Conservation (phyloP, 2,797 vertebrate species). For the Acanthurus lineatus region DNA sequence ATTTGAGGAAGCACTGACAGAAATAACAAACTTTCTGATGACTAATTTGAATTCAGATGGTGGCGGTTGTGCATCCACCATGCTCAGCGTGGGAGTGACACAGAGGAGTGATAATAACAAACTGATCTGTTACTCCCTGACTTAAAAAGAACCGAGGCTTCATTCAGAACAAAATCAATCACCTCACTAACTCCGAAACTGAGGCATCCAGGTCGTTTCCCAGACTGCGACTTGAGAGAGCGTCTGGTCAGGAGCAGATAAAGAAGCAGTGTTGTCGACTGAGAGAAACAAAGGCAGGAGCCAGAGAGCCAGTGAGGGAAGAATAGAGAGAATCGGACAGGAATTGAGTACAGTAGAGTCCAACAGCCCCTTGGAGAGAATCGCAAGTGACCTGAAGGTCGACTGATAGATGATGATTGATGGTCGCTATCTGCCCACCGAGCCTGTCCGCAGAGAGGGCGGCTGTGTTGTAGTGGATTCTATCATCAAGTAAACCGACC, state of each 20-base stretch:
- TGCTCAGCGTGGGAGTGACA: background rate
- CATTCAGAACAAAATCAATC: constrained; percentile 57
- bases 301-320: constrained; percentile 7
- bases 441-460: constrained; percentile 63
- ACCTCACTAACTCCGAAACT: constrained; percentile 27
- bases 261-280: constrained; percentile 40
- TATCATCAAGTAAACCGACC: constrained; percentile 74
- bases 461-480: constrained; percentile 63
- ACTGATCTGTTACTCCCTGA: constrained; percentile 32
- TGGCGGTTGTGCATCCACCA: background rate
- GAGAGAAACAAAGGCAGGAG: constrained; percentile 55
- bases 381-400: constrained; percentile 75
- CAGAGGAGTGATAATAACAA: constrained; percentile 38
- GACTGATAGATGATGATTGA: constrained; percentile 82
- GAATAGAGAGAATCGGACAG: constrained; percentile 56
- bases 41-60: constrained; percentile 40
- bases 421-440: constrained; percentile 68
- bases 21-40: constrained; percentile 19
- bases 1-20: background rate
- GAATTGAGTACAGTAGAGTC: constrained; percentile 60
- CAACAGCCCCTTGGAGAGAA: constrained; percentile 49
- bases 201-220: constrained; percentile 34
- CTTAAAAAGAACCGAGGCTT: constrained; percentile 35
- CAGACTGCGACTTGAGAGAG: constrained; percentile 33
- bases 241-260: constrained; percentile 62